phyloP scores from a whole-genome alignment of 2,113 vertebrate species.

The Neotragus moschatus region DNA sequence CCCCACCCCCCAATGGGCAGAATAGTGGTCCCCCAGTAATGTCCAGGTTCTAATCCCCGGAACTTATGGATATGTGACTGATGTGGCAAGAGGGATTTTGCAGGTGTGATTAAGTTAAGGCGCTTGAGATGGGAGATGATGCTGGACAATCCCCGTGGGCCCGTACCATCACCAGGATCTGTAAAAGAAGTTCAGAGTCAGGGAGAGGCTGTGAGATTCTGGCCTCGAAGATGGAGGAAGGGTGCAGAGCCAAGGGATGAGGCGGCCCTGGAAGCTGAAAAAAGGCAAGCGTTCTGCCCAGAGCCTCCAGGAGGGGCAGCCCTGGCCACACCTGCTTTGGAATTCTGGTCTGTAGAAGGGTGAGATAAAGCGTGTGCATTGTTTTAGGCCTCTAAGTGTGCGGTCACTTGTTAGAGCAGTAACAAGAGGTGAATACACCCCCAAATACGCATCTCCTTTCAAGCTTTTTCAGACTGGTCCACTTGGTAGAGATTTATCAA shows the following conservation, averaged over 20 bases:
- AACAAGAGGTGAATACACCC: background rate
- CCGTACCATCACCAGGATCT: background rate
- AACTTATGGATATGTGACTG: background rate
- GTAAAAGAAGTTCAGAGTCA: background rate
- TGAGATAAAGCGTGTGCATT: too few relatives aligned
- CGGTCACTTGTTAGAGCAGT: background rate
- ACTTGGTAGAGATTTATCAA: too few relatives aligned
- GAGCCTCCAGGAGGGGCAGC: background rate
- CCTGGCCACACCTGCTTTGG: background rate
- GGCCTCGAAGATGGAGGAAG: background rate
- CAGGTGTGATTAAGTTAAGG: background rate
- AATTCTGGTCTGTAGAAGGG: background rate
- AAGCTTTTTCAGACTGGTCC: background rate
- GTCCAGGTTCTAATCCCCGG: accelerated
- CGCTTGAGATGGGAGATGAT: background rate
- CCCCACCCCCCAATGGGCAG: background rate
- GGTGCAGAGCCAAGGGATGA: background rate
- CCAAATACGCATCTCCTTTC: accelerated
- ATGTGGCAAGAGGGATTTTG: background rate
- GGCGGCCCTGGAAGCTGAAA: too few relatives aligned
- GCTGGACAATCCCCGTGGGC: accelerated
- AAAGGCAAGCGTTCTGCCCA: too few relatives aligned
- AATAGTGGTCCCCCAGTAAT: too few relatives aligned
- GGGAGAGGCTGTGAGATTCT: background rate
- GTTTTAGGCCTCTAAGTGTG: background rate